Conservation (phyloP, 2,888 invertebrate species). For the Neoascia interrupta region DNA sequence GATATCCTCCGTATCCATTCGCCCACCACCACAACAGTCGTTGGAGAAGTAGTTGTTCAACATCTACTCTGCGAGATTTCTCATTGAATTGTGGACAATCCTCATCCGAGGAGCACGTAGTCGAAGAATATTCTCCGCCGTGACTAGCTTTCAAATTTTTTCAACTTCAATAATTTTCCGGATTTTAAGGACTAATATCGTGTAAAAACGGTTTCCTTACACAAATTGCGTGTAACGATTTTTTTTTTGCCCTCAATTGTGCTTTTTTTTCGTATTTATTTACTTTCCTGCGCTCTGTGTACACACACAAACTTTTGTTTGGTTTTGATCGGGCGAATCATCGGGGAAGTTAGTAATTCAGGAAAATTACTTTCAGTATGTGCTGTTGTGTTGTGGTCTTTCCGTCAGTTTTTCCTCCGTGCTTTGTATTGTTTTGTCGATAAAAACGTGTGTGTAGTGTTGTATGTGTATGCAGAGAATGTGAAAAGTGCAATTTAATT, state of each 20-base stretch:
- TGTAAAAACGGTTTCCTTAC: constrained; percentile 9
- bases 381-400: constrained; percentile 33
- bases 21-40: constrained; percentile 23
- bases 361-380: constrained; percentile 33
- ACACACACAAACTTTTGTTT: constrained; percentile 5
- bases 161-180: constrained; percentile 46
- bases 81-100: constrained; percentile 47
- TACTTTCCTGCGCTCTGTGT: constrained; percentile 28
- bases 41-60: no score
- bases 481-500: constrained; percentile 25
- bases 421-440: constrained; percentile 53
- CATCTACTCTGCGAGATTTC: constrained; percentile 29
- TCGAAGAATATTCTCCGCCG: no score
- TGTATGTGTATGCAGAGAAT: neutral
- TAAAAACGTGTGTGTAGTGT: neutral
- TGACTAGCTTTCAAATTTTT: constrained; percentile 8
- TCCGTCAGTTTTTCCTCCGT: constrained; percentile 12
- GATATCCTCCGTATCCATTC: constrained; percentile 18
- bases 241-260: constrained; percentile 2
- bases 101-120: constrained; percentile 39
- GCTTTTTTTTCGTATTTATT: constrained; percentile 13
- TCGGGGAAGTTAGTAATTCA: constrained; percentile 48
- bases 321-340: neutral
- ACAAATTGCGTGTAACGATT: constrained; percentile 34
- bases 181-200: constrained; percentile 48